A percentile compares a stretch with the other conserved stretches of the same genome.
phyloP scores from a whole-genome alignment of 2,113 vertebrate genomes.

The Alces alces region DNA sequence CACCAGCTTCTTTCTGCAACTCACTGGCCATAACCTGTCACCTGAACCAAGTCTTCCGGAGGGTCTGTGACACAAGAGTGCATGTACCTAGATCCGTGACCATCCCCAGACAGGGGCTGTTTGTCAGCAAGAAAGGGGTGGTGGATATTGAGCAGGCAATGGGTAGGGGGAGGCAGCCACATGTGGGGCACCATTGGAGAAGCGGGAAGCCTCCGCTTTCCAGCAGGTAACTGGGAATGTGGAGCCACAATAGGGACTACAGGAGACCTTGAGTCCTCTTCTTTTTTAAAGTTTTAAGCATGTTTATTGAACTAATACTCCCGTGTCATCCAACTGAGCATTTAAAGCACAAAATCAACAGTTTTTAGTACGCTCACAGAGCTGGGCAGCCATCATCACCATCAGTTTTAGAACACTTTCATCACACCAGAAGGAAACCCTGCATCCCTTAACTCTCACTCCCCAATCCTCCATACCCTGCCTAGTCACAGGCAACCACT shows the following conservation, averaged over 20 bases:
- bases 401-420: background rate
- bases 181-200: fast-evolving
- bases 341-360: fast-evolving
- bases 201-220: fast-evolving
- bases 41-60: fast-evolving
- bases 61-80: fast-evolving
- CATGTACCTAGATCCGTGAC: fast-evolving
- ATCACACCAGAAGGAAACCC: background rate
- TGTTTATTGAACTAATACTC: too few relatives aligned
- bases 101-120: background rate
- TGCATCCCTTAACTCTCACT: background rate
- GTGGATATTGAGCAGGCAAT: fast-evolving
- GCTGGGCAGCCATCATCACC: background rate
- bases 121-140: background rate
- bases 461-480: fast-evolving
- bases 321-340: fast-evolving
- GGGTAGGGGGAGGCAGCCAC: background rate
- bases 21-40: background rate
- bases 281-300: background rate
- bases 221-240: fast-evolving
- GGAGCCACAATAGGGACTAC: fast-evolving
- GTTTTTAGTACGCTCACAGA: fast-evolving
- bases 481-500: background rate
- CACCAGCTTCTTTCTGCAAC: background rate
- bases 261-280: background rate